Conservation (phyloP, 2,113 vertebrate genomes). For the Oncorhynchus tshawytscha region DNA sequence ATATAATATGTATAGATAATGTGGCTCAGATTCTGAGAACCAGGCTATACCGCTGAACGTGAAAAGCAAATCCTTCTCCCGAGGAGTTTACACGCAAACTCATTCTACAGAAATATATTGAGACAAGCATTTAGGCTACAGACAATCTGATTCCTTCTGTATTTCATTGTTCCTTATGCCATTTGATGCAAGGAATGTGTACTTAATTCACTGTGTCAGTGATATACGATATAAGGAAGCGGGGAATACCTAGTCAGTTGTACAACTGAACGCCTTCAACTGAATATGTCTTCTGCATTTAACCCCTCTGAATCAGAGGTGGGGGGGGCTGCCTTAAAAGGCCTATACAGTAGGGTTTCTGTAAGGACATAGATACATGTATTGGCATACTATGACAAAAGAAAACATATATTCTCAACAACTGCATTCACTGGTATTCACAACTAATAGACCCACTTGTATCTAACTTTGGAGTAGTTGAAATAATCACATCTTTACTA, state of each 20-base stretch:
- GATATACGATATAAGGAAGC: neutral
- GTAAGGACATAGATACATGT: too few species aligned
- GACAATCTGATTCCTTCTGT: neutral
- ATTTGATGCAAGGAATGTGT: constrained; percentile 10
- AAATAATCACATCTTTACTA: too few species aligned
- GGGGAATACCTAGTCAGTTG: too few species aligned
- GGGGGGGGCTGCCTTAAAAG: too few species aligned
- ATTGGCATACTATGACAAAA: neutral
- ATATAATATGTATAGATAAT: neutral
- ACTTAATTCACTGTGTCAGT: neutral
- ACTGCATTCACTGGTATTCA: too few species aligned
- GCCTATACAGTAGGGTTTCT: too few species aligned
- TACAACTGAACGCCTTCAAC: too few species aligned
- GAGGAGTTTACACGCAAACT: neutral
- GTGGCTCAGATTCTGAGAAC: neutral
- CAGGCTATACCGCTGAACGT: constrained; percentile 16
- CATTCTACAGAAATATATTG: constrained; percentile 9
- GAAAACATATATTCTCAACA: too few species aligned
- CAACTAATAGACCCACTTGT: too few species aligned
- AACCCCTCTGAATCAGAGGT: too few species aligned
- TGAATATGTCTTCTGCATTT: too few species aligned
- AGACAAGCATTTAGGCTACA: constrained; percentile 23
- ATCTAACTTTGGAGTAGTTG: too few species aligned
- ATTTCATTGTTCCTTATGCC: constrained; percentile 3
- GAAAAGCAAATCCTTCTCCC: neutral